These are phyloP conservation scores for Schizopygopsis malacanthus DNA, from an alignment of 2,797 vertebrate genomes.

Conservation along the genomic window DNA sequence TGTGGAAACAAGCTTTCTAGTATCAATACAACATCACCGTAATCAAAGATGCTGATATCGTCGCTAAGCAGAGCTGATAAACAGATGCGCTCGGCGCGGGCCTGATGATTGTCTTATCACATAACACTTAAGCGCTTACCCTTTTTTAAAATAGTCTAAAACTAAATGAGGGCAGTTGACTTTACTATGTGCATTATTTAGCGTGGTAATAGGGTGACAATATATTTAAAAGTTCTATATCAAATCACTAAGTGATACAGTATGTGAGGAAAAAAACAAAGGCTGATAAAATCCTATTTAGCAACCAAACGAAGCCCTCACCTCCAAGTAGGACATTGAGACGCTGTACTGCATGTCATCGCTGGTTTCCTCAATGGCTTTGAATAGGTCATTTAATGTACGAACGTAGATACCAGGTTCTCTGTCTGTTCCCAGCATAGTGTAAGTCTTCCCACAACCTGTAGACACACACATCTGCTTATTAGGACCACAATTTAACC, in stretches of 20 bases:
- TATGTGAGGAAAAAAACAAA: neutral
- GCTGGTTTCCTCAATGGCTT: constrained; percentile 88
- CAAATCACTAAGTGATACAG: neutral
- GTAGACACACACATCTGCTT: constrained; percentile 34
- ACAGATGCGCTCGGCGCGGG: neutral
- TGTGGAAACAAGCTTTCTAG: constrained; percentile 3
- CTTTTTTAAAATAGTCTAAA: constrained; percentile 1
- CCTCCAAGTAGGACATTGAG: constrained; percentile 95
- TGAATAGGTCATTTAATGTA: constrained; percentile 90
- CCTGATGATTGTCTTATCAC: constrained; percentile 22
- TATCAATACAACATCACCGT: constrained; percentile 6
- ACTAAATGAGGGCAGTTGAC: constrained; percentile 9
- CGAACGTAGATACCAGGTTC: constrained; percentile 91
- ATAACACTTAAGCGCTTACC: constrained; percentile 8
- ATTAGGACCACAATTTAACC: neutral
- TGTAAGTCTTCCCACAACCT: constrained; percentile 96
- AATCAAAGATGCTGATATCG: constrained; percentile 26
- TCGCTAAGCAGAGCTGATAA: constrained; percentile 31
- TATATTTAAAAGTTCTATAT: neutral
- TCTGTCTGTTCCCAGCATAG: constrained; percentile 91
- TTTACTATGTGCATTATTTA: neutral
- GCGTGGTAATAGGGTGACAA: neutral
- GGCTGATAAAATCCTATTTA: neutral
- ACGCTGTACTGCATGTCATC: constrained; percentile 89
- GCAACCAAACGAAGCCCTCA: constrained; percentile 57